A percentile compares a stretch with the other conserved stretches of the same genome.
These are phyloP conservation scores for Polyommatus icarus DNA, from an alignment of 2,888 invertebrate species.

Conservation along the genomic window DNA sequence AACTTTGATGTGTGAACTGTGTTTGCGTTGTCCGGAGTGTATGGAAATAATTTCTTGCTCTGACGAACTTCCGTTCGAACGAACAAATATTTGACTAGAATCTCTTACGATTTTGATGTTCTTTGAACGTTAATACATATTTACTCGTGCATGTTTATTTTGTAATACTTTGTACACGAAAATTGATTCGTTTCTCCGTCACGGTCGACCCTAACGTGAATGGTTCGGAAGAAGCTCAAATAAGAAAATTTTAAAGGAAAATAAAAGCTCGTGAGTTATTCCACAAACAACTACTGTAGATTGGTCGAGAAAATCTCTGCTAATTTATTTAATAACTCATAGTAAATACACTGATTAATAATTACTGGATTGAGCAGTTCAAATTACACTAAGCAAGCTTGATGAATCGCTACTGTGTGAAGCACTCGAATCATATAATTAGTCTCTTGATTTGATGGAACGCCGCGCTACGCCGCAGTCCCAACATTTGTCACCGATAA, in stretches of 20 bases:
- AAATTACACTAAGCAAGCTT: neutral
- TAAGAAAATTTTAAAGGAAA: neutral
- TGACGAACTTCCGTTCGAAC: conserved; percentile 66
- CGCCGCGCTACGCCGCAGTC: neutral
- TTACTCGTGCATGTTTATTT: conserved; percentile 34
- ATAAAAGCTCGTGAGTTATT: neutral
- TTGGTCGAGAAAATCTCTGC: neutral
- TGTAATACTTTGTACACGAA: conserved; percentile 24
- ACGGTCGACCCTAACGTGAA: neutral
- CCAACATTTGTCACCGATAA: conserved; percentile 13
- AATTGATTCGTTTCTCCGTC: conserved; percentile 15
- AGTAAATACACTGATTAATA: neutral
- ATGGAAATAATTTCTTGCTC: conserved; percentile 77
- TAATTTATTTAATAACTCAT: neutral
- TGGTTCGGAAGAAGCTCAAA: too few species aligned
- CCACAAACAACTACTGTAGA: neutral
- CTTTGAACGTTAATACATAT: conserved; percentile 51
- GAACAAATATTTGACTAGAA: conserved; percentile 73
- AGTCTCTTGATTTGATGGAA: conserved; percentile 7
- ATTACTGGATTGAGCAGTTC: neutral
- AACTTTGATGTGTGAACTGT: conserved; percentile 71
- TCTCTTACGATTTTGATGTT: conserved; percentile 62
- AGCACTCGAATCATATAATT: neutral
- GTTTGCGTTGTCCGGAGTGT: conserved; percentile 67
- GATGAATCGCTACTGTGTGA: neutral